Evolutionary conservation across 2,797 vertebrate genomes (phyloP).

Genomic region (Arrhamphus sclerolepis): DNA sequence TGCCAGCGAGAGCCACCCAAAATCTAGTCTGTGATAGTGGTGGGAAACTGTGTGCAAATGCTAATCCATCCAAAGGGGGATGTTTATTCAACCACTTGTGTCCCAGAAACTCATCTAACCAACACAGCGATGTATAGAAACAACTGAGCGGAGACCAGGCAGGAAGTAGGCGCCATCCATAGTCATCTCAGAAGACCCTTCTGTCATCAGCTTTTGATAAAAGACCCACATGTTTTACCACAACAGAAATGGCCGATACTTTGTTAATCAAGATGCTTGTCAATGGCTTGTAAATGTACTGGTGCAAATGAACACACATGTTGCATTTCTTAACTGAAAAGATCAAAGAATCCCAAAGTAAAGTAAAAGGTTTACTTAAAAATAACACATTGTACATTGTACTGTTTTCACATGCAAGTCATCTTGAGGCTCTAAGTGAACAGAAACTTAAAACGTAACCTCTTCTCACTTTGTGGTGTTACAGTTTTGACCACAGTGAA

Average conservation of each 20-base stretch:
- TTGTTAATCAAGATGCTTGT: conserved; percentile 23
- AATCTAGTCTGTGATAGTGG: conserved; percentile 26
- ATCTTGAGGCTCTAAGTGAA: conserved; percentile 23
- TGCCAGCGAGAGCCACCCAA: conserved; percentile 10
- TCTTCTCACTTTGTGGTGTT: conserved; percentile 24
- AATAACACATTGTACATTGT: neutral
- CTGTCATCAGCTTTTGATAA: conserved; percentile 53
- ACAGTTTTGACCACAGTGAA: neutral
- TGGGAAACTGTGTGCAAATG: conserved; percentile 44
- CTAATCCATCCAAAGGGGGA: conserved; percentile 62
- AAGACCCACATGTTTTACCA: conserved; percentile 16
- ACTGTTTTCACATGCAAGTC: neutral
- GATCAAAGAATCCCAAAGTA: neutral
- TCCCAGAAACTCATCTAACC: conserved; percentile 48
- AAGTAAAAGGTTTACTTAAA: conserved; percentile 14
- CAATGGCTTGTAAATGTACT: conserved; percentile 4
- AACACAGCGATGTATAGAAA: conserved; percentile 59
- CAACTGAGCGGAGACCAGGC: conserved; percentile 24
- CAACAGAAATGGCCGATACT: conserved; percentile 23
- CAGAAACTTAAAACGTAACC: conserved; percentile 40
- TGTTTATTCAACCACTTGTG: conserved; percentile 73
- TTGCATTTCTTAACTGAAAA: conserved; percentile 21
- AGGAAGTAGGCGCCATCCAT: conserved; percentile 59
- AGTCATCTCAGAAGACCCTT: conserved; percentile 59
- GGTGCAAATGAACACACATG: conserved; percentile 16